A percentile compares a stretch with the other conserved stretches of the same genome.
These are phyloP conservation scores for Thalpophila matura DNA, from an alignment of 2,888 invertebrate genomes.

Conservation along the genomic window DNA sequence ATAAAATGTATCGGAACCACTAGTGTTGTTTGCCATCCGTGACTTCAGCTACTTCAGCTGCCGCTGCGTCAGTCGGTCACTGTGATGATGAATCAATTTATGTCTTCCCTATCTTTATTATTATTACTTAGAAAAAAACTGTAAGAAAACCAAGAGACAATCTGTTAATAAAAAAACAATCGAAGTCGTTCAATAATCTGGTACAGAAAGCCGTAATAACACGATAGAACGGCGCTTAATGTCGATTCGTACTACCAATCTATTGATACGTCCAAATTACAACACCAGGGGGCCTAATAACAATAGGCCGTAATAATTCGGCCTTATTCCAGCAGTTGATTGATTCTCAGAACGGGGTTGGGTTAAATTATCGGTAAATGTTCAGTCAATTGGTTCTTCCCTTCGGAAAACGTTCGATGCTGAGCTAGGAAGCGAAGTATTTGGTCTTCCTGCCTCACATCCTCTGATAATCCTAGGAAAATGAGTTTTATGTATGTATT, in stretches of 20 bases:
- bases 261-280: slow-evolving; percentile 22
- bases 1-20: too few species aligned
- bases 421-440: slow-evolving; percentile 36
- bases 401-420: slow-evolving; percentile 31
- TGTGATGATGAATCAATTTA: too few species aligned
- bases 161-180: background rate
- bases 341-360: slow-evolving; percentile 40
- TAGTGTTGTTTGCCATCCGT: too few species aligned
- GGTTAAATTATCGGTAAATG: slow-evolving; percentile 45
- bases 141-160: background rate
- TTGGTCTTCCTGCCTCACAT: slow-evolving; percentile 33
- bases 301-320: slow-evolving; percentile 19
- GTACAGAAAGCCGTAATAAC: background rate
- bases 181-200: background rate
- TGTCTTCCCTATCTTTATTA: too few species aligned
- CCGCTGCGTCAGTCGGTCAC: too few species aligned
- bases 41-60: too few species aligned
- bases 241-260: background rate
- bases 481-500: slow-evolving; percentile 2
- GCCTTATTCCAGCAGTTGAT: slow-evolving; percentile 17
- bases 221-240: background rate
- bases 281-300: slow-evolving; percentile 28
- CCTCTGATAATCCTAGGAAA: slow-evolving; percentile 15
- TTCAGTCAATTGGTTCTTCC: slow-evolving; percentile 51
- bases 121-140: too few species aligned